Conservation (phyloP, 2,888 invertebrate species). For the Ennomos quercinarius region DNA sequence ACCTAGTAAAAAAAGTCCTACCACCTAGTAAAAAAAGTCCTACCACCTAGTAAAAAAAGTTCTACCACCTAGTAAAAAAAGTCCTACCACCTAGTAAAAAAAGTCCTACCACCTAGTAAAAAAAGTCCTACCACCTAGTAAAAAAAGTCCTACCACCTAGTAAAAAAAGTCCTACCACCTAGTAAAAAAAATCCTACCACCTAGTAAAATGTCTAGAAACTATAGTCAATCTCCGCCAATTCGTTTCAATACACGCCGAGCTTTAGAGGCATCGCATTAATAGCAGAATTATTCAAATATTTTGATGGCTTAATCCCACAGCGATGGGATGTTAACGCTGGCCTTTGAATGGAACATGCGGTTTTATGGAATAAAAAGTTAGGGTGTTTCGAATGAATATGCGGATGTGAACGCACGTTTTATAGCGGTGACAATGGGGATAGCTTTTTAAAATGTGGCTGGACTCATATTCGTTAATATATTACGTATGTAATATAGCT, state of each 20-base stretch:
- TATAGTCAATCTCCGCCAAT: background rate
- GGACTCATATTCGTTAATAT: conserved; percentile 5
- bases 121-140: too few species aligned
- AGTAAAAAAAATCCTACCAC: too few species aligned
- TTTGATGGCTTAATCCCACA: conserved; percentile 38
- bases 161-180: too few species aligned
- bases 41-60: too few species aligned
- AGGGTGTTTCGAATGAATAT: conserved; percentile 19
- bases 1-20: too few species aligned
- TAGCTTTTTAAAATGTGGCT: conserved; percentile 11
- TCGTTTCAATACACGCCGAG: conserved; percentile 2
- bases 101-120: too few species aligned
- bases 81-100: too few species aligned
- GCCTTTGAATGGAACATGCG: conserved; percentile 19
- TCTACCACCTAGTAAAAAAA: too few species aligned
- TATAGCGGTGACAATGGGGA: conserved; percentile 13
- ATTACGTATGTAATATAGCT: too few species aligned
- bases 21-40: too few species aligned
- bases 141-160: too few species aligned
- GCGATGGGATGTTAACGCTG: conserved; percentile 34
- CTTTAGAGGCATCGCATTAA: conserved; percentile 21
- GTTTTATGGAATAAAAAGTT: conserved; percentile 7
- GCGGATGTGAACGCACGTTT: conserved; percentile 13
- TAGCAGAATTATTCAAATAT: conserved; percentile 40
- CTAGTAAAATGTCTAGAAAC: background rate